These are phyloP conservation scores for Serripes groenlandicus DNA, from an alignment of 2,888 invertebrate genomes.

Conservation along the genomic window DNA sequence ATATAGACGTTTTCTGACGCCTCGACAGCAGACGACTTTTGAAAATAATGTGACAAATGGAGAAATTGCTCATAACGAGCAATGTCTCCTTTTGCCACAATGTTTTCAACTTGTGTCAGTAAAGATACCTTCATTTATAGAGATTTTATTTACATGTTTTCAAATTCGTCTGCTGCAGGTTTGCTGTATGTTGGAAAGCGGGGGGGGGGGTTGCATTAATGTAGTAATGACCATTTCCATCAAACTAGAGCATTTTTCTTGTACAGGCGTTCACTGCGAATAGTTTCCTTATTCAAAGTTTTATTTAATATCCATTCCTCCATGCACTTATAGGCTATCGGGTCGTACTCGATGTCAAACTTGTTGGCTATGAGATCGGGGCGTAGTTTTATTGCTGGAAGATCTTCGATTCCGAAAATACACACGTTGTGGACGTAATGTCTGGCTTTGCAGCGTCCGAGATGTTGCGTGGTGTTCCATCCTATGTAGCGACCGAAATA, in stretches of 20 bases:
- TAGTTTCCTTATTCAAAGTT: constrained; percentile 42
- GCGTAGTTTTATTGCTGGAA: constrained; percentile 70
- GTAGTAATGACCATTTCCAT: background rate
- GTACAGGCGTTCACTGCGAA: constrained; percentile 35
- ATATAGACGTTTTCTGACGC: too few relatives aligned
- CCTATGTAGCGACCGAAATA: constrained; percentile 67
- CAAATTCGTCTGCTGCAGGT: too few relatives aligned
- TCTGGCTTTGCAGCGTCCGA: constrained; percentile 52
- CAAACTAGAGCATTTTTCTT: constrained; percentile 30
- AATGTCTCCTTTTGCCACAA: too few relatives aligned
- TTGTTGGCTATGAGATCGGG: constrained; percentile 85
- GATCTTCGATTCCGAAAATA: constrained; percentile 78
- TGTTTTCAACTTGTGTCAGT: too few relatives aligned
- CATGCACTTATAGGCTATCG: constrained; percentile 81
- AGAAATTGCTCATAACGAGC: too few relatives aligned
- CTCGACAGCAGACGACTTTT: too few relatives aligned
- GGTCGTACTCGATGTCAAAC: constrained; percentile 81
- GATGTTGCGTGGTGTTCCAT: constrained; percentile 59
- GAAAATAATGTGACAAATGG: too few relatives aligned
- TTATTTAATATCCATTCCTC: constrained; percentile 74
- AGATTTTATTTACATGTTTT: too few relatives aligned
- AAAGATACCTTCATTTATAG: too few relatives aligned
- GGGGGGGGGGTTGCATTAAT: background rate
- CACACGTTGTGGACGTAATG: constrained; percentile 74
- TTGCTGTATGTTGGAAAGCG: too few relatives aligned